These are phyloP conservation scores for Palythoa heliodiscus DNA, from an alignment of 92 coral and sea anemone genomes.

Conservation along the genomic window DNA sequence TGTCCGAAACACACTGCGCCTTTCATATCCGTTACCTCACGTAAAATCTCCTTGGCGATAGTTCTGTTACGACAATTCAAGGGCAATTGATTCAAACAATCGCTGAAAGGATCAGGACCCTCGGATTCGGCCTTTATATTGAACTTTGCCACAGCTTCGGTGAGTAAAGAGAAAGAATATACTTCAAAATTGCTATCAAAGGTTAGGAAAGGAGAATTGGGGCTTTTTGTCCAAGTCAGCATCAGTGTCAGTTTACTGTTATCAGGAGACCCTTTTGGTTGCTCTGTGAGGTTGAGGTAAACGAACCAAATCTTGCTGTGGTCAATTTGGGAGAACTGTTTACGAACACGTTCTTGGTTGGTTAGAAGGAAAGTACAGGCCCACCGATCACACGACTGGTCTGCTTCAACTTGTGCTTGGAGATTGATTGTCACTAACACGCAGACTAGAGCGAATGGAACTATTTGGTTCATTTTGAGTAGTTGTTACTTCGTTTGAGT, in stretches of 20 bases:
- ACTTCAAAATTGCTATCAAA: constrained; percentile 21
- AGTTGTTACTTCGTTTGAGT: no score
- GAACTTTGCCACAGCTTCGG: not conserved
- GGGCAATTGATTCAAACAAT: not conserved
- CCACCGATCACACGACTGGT: constrained; percentile 14
- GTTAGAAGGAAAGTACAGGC: not conserved
- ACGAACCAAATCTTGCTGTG: constrained; percentile 12
- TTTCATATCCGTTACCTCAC: constrained; percentile 1
- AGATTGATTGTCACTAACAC: not conserved
- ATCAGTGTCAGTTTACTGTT: not conserved
- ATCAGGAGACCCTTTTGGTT: not conserved
- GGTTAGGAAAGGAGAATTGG: not conserved
- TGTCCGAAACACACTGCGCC: constrained; percentile 12
- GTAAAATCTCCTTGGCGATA: not conserved
- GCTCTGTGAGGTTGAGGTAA: not conserved
- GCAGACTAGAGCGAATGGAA: not conserved
- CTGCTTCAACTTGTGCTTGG: not conserved
- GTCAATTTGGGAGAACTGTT: constrained; percentile 8
- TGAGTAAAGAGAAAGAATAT: not conserved
- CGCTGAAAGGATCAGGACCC: not conserved
- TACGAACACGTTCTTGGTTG: not conserved
- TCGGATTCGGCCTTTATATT: not conserved
- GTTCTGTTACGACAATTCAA: constrained; percentile 9
- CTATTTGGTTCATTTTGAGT: not conserved
- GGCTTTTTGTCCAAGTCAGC: constrained; percentile 6